Percentiles rank a stretch among this genome's conserved stretches.
Evolutionary conservation across 2,888 invertebrate genomes (phyloP).

Genomic region (Andrena chrysosceles): DNA sequence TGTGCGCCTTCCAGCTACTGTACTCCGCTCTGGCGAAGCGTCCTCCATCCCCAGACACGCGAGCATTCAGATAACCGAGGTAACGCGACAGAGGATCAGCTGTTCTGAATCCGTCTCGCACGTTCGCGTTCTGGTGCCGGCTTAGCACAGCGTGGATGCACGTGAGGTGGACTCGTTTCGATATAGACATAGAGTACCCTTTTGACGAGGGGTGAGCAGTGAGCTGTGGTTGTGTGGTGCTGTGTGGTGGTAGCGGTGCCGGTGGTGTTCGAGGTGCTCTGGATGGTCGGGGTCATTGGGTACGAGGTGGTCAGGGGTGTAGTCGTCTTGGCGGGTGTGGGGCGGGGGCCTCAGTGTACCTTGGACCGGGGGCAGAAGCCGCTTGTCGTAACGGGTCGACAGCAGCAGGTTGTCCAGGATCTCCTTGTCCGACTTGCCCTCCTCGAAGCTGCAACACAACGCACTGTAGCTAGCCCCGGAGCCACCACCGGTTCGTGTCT

Average conservation of each 20-base stretch:
- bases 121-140: conserved; percentile 34
- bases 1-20: neutral
- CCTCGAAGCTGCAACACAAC: conserved; percentile 91
- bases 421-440: conserved; percentile 96
- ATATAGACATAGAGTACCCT: conserved; percentile 78
- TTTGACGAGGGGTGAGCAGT: conserved; percentile 83
- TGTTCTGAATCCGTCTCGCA: neutral
- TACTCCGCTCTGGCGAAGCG: neutral
- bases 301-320: conserved; percentile 80
- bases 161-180: conserved; percentile 52
- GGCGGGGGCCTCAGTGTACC: conserved; percentile 87
- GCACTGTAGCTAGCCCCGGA: conserved; percentile 66
- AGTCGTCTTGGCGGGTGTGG: conserved; percentile 83
- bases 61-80: neutral
- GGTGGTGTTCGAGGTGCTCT: conserved; percentile 83
- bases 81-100: neutral
- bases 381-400: conserved; percentile 96
- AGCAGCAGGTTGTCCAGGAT: conserved; percentile 95
- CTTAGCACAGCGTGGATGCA: conserved; percentile 33
- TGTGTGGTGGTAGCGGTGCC: conserved; percentile 82
- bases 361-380: conserved; percentile 95
- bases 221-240: conserved; percentile 84
- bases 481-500: conserved; percentile 17
- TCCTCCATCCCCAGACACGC: neutral
- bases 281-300: conserved; percentile 82